Conservation (phyloP, 2,113 vertebrate species). For the Theropithecus gelada region DNA sequence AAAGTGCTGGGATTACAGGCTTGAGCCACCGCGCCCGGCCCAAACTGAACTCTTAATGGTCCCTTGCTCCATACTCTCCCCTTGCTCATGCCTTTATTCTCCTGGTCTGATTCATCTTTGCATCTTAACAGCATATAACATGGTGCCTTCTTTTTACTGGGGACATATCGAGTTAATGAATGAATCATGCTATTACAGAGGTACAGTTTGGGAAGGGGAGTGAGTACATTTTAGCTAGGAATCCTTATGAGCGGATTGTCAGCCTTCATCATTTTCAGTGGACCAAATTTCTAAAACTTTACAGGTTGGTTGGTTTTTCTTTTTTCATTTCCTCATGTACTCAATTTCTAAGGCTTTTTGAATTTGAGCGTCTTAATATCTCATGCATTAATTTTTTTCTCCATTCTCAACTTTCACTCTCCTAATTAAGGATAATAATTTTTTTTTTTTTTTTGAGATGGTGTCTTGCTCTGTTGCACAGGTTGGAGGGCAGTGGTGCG, state of each 20-base stretch:
- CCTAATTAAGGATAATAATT: slow-evolving; percentile 23
- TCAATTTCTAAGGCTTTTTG: slow-evolving; percentile 19
- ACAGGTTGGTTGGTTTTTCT: background rate
- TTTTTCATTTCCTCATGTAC: background rate
- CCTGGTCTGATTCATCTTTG: background rate
- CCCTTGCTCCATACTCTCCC: background rate
- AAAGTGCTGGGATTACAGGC: too few relatives aligned
- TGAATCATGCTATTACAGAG: background rate
- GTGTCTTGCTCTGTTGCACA: background rate
- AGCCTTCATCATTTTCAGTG: background rate
- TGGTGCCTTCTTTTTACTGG: background rate
- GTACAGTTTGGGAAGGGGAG: background rate
- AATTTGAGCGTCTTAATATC: background rate
- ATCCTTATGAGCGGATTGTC: background rate
- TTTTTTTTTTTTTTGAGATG: background rate
- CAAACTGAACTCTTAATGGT: background rate
- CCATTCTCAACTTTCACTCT: background rate
- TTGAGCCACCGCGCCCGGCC: too few relatives aligned
- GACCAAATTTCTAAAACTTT: slow-evolving; percentile 6
- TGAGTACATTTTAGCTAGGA: slow-evolving; percentile 19
- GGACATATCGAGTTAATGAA: background rate
- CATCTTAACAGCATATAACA: background rate
- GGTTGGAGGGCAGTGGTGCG: background rate
- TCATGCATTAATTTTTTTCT: background rate
- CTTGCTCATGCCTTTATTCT: background rate